Evolutionary conservation across 2,113 vertebrate genomes (phyloP).

Genomic region (Phycodurus eques): DNA sequence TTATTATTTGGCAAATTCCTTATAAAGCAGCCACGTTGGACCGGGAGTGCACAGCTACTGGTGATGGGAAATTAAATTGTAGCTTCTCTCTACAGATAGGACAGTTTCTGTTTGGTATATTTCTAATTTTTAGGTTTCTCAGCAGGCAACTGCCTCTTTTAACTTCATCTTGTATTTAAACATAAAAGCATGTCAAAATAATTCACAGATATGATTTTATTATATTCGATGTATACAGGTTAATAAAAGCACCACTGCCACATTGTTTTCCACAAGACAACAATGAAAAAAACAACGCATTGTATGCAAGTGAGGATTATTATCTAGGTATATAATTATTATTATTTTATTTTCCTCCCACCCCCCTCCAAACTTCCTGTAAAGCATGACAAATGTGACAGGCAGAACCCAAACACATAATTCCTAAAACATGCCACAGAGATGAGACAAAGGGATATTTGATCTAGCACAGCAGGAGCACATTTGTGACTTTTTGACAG

Average conservation of each 20-base stretch:
- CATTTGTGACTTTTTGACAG: constrained; percentile 15
- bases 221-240: too few species aligned
- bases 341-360: background rate
- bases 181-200: too few species aligned
- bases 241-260: too few species aligned
- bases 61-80: background rate
- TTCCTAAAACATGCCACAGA: constrained; percentile 26
- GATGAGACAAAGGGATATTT: constrained; percentile 31
- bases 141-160: too few species aligned
- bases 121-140: constrained; percentile 5
- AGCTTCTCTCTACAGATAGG: background rate
- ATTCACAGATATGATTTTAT: too few species aligned
- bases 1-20: background rate
- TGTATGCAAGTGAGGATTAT: background rate
- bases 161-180: too few species aligned
- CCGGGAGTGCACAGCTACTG: background rate
- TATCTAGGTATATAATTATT: background rate
- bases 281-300: too few species aligned
- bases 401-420: constrained; percentile 21
- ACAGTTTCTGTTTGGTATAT: background rate
- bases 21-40: background rate
- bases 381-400: constrained; percentile 54
- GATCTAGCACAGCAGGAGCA: too few species aligned
- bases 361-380: constrained; percentile 35
- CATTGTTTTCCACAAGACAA: too few species aligned